phyloP scores from a whole-genome alignment of 2,797 vertebrate genomes.

The Danio aesculapii region DNA sequence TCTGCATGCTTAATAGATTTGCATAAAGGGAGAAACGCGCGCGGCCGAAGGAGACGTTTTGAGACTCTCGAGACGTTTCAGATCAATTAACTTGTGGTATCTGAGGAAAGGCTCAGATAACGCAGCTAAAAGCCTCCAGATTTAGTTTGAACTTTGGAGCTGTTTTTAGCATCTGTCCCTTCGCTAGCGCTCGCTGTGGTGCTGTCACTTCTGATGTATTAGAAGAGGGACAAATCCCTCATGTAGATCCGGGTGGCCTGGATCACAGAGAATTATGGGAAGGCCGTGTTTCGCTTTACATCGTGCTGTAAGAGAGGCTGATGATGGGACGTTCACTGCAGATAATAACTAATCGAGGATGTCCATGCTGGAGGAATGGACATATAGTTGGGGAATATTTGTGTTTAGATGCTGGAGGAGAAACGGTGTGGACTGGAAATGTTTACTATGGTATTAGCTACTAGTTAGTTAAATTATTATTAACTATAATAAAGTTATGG shows the following conservation, averaged over 20 bases:
- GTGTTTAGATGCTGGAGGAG: too few species aligned
- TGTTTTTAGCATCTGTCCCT: slow-evolving; percentile 62
- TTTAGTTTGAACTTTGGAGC: slow-evolving; percentile 59
- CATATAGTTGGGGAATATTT: too few species aligned
- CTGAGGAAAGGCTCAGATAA: slow-evolving; percentile 60
- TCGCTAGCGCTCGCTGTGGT: slow-evolving; percentile 53
- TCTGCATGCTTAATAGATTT: slow-evolving; percentile 43
- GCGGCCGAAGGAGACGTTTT: slow-evolving; percentile 44
- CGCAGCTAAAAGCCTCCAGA: slow-evolving; percentile 57
- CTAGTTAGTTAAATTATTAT: too few species aligned
- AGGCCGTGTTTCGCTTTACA: not conserved
- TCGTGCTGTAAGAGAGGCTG: too few species aligned
- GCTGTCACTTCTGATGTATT: slow-evolving; percentile 54
- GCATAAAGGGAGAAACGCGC: slow-evolving; percentile 38
- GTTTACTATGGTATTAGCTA: too few species aligned
- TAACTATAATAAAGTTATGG: too few species aligned
- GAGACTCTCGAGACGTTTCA: slow-evolving; percentile 57
- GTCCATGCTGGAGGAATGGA: too few species aligned
- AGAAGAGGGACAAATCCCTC: slow-evolving; percentile 50
- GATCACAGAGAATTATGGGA: slow-evolving; percentile 43
- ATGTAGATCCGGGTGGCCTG: slow-evolving; percentile 36
- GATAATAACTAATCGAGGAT: too few species aligned
- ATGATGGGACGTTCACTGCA: too few species aligned
- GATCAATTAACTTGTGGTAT: slow-evolving; percentile 64
- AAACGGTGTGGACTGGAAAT: too few species aligned